A percentile compares a stretch with the other conserved stretches of the same genome.
These are phyloP conservation scores for Menidia beryllina DNA, from an alignment of 2,113 vertebrate species.

Conservation along the genomic window DNA sequence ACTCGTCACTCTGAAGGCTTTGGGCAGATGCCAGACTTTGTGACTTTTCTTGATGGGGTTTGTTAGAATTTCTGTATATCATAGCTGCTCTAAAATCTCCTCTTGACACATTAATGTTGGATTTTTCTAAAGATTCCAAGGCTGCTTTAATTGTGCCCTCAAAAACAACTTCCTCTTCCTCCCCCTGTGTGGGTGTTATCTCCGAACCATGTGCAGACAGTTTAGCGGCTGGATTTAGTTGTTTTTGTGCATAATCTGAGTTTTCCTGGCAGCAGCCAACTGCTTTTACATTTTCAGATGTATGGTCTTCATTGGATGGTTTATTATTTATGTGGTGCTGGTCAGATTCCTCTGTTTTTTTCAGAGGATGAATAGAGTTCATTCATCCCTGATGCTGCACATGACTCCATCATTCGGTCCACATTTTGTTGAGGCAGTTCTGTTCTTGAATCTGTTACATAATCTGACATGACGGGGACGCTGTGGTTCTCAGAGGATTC, in stretches of 20 bases:
- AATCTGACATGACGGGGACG: neutral
- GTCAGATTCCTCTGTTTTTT: slow-evolving; percentile 28
- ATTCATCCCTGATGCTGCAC: neutral
- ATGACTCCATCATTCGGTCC: neutral
- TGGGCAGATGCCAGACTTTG: slow-evolving; percentile 61
- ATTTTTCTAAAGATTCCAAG: slow-evolving; percentile 87
- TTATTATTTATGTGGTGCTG: slow-evolving; percentile 59
- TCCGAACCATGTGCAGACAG: slow-evolving; percentile 73
- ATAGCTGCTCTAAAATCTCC: slow-evolving; percentile 90
- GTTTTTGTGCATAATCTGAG: slow-evolving; percentile 66
- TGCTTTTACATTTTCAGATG: slow-evolving; percentile 78
- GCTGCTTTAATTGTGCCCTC: slow-evolving; percentile 85
- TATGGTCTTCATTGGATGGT: slow-evolving; percentile 65
- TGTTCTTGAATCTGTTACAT: slow-evolving; percentile 2
- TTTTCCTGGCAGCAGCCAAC: neutral
- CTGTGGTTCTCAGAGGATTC: slow-evolving; percentile 24
- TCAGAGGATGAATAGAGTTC: neutral
- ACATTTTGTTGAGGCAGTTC: slow-evolving; percentile 9
- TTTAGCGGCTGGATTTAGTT: slow-evolving; percentile 71
- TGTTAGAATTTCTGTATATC: slow-evolving; percentile 87
- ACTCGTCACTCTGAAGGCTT: slow-evolving; percentile 58
- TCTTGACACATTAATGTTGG: slow-evolving; percentile 87
- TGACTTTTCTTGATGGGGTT: slow-evolving; percentile 72
- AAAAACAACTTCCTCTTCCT: slow-evolving; percentile 84
- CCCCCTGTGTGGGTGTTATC: slow-evolving; percentile 70